These are phyloP conservation scores for Drosophila orena DNA, from an alignment of 1,140 invertebrate genomes.

Conservation along the genomic window DNA sequence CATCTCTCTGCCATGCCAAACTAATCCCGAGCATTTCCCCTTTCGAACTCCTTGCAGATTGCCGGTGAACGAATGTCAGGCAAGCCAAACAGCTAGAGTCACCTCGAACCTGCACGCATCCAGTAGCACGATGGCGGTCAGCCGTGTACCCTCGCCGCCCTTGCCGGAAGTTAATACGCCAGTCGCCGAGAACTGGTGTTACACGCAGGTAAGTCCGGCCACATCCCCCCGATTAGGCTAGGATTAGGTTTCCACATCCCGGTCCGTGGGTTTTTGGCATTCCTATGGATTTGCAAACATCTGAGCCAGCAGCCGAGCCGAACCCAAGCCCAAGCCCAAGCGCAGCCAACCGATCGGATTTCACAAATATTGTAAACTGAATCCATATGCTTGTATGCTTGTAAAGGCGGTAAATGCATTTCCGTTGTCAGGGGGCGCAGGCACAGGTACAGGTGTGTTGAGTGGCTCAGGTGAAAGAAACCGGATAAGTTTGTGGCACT, in stretches of 20 bases:
- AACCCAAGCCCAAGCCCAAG: no score
- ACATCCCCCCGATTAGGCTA: background rate
- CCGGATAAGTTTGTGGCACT: constrained; percentile 16
- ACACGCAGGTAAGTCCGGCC: constrained; percentile 92
- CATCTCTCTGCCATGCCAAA: background rate
- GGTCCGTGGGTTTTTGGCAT: constrained; percentile 51
- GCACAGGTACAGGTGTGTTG: constrained; percentile 41
- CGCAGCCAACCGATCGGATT: constrained; percentile 48
- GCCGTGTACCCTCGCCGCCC: constrained; percentile 94
- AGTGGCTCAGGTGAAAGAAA: constrained; percentile 21
- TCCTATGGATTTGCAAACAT: constrained; percentile 68
- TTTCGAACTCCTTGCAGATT: constrained; percentile 87
- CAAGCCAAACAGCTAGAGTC: constrained; percentile 91
- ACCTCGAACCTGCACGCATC: constrained; percentile 90
- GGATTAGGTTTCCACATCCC: constrained; percentile 59
- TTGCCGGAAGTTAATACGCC: constrained; percentile 96
- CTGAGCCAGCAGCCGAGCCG: constrained; percentile 2
- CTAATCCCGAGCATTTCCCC: constrained; percentile 21
- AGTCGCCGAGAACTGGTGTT: constrained; percentile 98
- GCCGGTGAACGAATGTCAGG: constrained; percentile 94
- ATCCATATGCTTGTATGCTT: constrained; percentile 60
- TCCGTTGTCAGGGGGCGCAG: constrained; percentile 34
- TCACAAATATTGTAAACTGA: constrained; percentile 54
- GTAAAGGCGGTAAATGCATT: constrained; percentile 66
- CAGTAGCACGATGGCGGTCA: constrained; percentile 94